Evolutionary conservation across 1,140 invertebrate genomes (phyloP).

Genomic region (Ladona fulva): DNA sequence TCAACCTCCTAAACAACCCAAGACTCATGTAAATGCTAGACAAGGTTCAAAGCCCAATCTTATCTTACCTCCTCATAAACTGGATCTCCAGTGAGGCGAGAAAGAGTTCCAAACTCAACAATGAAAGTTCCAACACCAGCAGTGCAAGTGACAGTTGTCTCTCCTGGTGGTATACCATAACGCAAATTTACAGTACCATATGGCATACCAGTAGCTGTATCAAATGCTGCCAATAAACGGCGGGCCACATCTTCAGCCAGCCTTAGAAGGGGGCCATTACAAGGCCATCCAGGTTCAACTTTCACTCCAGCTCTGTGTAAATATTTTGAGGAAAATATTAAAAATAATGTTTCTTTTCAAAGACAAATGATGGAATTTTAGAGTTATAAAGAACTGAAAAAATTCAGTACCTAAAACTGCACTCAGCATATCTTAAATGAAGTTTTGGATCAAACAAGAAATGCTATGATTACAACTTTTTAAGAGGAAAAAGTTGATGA

Average conservation of each 20-base stretch:
- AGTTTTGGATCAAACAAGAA: too few relatives aligned
- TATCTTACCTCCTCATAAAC: conserved; percentile 78
- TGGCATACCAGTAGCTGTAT: conserved; percentile 92
- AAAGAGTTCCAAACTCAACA: conserved; percentile 93
- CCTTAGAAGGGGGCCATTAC: conserved; percentile 83
- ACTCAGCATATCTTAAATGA: too few relatives aligned
- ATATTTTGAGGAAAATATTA: not conserved
- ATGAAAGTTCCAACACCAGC: conserved; percentile 97
- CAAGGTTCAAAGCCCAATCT: too few relatives aligned
- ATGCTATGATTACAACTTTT: too few relatives aligned
- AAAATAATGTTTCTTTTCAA: too few relatives aligned
- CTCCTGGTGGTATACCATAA: conserved; percentile 85
- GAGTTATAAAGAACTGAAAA: too few relatives aligned
- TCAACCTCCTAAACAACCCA: too few relatives aligned
- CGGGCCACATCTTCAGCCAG: conserved; percentile 91
- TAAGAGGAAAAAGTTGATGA: too few relatives aligned
- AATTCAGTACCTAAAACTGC: too few relatives aligned
- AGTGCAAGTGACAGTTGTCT: conserved; percentile 95
- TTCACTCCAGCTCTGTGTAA: conserved; percentile 61
- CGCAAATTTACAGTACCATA: conserved; percentile 94
- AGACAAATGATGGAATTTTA: too few relatives aligned
- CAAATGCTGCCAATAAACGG: conserved; percentile 80
- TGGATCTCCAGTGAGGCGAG: conserved; percentile 88
- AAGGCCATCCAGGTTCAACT: conserved; percentile 92
- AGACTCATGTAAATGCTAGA: too few relatives aligned